These are phyloP conservation scores for Alethe castanea DNA, from an alignment of 2,113 vertebrate species.

Conservation along the genomic window DNA sequence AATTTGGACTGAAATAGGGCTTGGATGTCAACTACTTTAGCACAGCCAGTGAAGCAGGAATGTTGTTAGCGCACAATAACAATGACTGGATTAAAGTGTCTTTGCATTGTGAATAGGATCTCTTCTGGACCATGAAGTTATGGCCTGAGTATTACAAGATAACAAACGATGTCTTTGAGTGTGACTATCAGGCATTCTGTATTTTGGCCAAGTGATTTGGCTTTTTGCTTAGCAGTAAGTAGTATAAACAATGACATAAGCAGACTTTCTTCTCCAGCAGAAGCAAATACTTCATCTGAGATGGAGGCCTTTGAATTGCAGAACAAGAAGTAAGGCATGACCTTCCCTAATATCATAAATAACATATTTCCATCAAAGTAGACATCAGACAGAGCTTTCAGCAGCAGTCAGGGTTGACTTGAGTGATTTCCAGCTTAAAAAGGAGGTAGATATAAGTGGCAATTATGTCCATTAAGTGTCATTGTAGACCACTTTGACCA, in stretches of 20 bases:
- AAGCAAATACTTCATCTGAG: neutral
- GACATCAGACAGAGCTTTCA: neutral
- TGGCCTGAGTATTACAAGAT: neutral
- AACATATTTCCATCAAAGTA: neutral
- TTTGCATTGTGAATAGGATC: conserved; percentile 1
- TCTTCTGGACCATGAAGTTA: conserved; percentile 33
- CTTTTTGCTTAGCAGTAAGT: neutral
- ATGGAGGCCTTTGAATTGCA: neutral
- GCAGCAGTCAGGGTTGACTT: neutral
- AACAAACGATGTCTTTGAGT: neutral
- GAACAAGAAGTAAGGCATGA: neutral
- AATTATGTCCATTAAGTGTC: neutral
- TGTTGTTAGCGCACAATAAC: neutral
- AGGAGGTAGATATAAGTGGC: neutral
- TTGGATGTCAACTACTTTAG: neutral
- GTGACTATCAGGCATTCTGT: neutral
- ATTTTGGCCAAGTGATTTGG: neutral
- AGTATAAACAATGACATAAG: neutral
- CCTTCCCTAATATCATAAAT: neutral
- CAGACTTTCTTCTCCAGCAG: neutral
- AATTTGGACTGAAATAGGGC: neutral
- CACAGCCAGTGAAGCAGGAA: neutral
- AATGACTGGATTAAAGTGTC: conserved; percentile 28
- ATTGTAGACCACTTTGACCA: neutral
- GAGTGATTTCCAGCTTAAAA: neutral